Percentiles rank a stretch among this genome's conserved stretches.
These are phyloP conservation scores for Limnodromus scolopaceus DNA, from an alignment of 2,797 vertebrate genomes.

Conservation along the genomic window DNA sequence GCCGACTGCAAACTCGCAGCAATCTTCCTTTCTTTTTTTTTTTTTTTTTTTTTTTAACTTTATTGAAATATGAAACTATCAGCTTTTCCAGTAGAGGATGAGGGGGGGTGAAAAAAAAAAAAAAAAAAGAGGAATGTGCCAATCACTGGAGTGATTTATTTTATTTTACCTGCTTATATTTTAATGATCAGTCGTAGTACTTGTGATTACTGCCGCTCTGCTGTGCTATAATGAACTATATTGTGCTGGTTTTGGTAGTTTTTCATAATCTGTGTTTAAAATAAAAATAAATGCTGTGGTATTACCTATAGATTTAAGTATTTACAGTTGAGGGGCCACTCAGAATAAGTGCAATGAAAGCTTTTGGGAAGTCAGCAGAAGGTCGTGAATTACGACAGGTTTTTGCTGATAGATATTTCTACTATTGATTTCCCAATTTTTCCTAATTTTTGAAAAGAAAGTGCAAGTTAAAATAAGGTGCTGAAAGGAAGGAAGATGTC, in stretches of 20 bases:
- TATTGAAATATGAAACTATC: constrained; percentile 57
- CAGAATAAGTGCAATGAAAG: not conserved
- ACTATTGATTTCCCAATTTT: not conserved
- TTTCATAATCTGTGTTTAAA: not conserved
- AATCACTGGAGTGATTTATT: constrained; percentile 67
- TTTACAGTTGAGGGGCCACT: not conserved
- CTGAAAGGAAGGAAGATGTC: not conserved
- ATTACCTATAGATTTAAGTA: not conserved
- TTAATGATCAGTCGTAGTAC: constrained; percentile 5
- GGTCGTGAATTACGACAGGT: not conserved
- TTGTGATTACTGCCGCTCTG: not conserved
- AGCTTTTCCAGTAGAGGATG: constrained; percentile 21
- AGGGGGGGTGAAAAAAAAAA: not conserved
- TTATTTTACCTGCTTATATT: constrained; percentile 53
- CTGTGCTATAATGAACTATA: not conserved
- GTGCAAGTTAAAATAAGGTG: not conserved
- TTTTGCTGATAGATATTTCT: constrained; percentile 18
- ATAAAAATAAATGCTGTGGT: not conserved
- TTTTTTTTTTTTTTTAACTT: constrained; percentile 32
- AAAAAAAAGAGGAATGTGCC: constrained; percentile 16
- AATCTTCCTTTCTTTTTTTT: constrained; percentile 12
- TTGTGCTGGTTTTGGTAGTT: not conserved
- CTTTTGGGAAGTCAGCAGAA: constrained; percentile 10
- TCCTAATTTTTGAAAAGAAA: not conserved
- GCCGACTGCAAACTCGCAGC: constrained; percentile 58